Conservation (phyloP, 2,888 invertebrate species). For the Amphipyra berbera region DNA sequence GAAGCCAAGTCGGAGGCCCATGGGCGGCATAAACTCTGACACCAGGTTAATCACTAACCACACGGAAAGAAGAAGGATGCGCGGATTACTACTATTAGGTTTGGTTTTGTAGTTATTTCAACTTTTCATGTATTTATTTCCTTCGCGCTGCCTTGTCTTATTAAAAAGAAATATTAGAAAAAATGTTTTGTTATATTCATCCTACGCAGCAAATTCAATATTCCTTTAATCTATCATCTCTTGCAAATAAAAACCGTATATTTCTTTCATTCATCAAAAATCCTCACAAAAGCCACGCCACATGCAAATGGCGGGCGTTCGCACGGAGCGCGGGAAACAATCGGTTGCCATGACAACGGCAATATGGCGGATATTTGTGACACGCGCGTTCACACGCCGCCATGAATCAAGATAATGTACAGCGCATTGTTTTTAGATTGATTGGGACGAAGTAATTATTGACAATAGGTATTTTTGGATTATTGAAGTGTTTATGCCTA, state of each 20-base stretch:
- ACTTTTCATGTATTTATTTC: no score
- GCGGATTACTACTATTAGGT: no score
- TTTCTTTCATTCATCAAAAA: slow-evolving; percentile 58
- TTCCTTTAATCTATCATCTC: slow-evolving; percentile 18
- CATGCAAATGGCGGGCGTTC: slow-evolving; percentile 61
- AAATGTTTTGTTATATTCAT: background rate
- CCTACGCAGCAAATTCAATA: slow-evolving; percentile 3
- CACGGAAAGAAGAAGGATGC: no score
- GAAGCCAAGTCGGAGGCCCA: no score
- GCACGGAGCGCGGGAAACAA: slow-evolving; percentile 67
- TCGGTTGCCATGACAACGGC: slow-evolving; percentile 68
- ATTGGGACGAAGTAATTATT: slow-evolving; percentile 51
- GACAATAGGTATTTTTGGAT: slow-evolving; percentile 20
- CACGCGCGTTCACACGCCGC: slow-evolving; percentile 64
- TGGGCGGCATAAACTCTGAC: no score
- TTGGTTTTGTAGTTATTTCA: no score
- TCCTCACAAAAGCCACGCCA: slow-evolving; percentile 45
- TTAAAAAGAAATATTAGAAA: background rate
- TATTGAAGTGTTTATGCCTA: background rate
- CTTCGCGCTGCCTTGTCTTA: no score
- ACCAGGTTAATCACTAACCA: no score
- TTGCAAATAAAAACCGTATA: slow-evolving; percentile 28
- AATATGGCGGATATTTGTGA: slow-evolving; percentile 67
- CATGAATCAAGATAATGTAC: slow-evolving; percentile 55
- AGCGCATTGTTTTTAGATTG: slow-evolving; percentile 51